Conservation (phyloP, 1,140 invertebrate species). For the Leptinotarsa texana region DNA sequence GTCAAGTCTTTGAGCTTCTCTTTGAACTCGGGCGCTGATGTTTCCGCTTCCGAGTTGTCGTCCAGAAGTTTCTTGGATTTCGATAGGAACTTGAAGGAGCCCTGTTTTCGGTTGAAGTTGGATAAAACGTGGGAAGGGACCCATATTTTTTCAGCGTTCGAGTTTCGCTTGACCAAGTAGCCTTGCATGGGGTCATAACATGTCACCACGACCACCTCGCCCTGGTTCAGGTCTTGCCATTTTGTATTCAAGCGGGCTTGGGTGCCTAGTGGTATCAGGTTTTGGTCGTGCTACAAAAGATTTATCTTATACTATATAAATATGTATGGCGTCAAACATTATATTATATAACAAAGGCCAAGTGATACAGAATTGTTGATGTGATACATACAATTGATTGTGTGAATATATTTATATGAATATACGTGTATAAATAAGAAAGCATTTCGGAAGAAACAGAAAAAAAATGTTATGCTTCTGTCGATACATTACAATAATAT, state of each 20-base stretch:
- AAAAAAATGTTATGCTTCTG: too few species aligned
- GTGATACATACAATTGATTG: too few species aligned
- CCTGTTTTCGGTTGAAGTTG: constrained; percentile 60
- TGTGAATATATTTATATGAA: too few species aligned
- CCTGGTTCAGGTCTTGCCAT: constrained; percentile 59
- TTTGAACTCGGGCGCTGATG: constrained; percentile 48
- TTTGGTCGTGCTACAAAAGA: constrained; percentile 49
- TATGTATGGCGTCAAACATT: too few species aligned
- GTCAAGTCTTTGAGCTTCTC: constrained; percentile 49
- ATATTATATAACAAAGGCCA: too few species aligned
- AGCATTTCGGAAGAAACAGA: too few species aligned
- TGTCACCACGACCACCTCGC: constrained; percentile 59
- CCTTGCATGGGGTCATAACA: constrained; percentile 57
- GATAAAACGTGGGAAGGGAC: constrained; percentile 66
- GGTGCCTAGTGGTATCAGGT: constrained; percentile 60
- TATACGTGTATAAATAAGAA: too few species aligned
- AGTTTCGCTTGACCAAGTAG: constrained; percentile 54
- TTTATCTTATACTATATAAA: neutral
- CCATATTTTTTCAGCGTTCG: constrained; percentile 62
- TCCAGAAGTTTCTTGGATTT: constrained; percentile 45
- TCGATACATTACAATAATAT: too few species aligned
- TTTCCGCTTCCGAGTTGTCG: constrained; percentile 49
- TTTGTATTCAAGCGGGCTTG: constrained; percentile 60
- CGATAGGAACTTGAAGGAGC: constrained; percentile 62
- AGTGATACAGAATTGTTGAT: too few species aligned